These are phyloP conservation scores for Heterodera filipjevi DNA, from an alignment of 2,888 invertebrate species.

Conservation along the genomic window DNA sequence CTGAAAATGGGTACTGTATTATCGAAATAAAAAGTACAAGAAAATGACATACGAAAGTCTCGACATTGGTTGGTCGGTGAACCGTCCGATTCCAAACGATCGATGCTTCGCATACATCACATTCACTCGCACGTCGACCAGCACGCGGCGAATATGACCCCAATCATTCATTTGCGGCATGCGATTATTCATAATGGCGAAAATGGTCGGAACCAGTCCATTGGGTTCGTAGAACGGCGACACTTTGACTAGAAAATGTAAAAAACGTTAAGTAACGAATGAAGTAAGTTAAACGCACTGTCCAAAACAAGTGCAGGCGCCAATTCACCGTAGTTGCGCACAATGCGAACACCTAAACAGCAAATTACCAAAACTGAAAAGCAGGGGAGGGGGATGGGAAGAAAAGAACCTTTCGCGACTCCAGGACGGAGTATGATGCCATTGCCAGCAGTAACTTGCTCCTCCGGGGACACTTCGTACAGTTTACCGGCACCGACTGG, in stretches of 20 bases:
- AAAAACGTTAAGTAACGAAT: too few relatives aligned
- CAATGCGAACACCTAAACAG: conserved; percentile 28
- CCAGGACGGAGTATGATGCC: conserved; percentile 38
- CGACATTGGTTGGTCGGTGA: conserved; percentile 36
- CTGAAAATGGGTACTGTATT: not conserved
- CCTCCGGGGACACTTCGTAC: conserved; percentile 35
- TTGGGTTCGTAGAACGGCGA: conserved; percentile 36
- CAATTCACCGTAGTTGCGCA: conserved; percentile 36
- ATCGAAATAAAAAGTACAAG: too few relatives aligned
- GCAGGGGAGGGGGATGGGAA: too few relatives aligned
- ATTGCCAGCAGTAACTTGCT: conserved; percentile 28
- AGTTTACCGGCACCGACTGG: conserved; percentile 37
- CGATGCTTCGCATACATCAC: conserved; percentile 35
- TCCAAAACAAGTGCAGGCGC: conserved; percentile 39
- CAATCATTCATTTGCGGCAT: conserved; percentile 31
- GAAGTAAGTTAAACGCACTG: conserved; percentile 31
- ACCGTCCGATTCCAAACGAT: conserved; percentile 34
- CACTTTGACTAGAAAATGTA: too few relatives aligned
- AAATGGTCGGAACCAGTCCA: conserved; percentile 28
- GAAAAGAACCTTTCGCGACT: conserved; percentile 35
- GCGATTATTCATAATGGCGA: conserved; percentile 29
- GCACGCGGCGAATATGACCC: conserved; percentile 27
- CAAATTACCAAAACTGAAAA: conserved; percentile 15
- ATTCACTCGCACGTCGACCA: conserved; percentile 35
- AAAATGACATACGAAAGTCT: conserved; percentile 27